Conservation (phyloP, 2,888 invertebrate species). For the Zygogramma bicolorata region DNA sequence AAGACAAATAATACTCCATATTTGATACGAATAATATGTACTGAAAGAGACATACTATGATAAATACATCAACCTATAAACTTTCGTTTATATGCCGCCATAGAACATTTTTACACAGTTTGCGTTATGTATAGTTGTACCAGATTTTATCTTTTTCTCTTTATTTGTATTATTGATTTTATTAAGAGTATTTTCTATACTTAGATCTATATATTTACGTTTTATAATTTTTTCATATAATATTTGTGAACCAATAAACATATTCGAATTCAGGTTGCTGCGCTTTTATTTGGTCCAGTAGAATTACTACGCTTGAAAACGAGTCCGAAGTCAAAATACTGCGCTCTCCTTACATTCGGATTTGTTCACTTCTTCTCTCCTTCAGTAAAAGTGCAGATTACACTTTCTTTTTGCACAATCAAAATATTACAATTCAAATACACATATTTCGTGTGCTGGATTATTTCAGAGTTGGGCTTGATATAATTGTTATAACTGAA, state of each 20-base stretch:
- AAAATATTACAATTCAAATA: no score
- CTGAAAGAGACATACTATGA: conserved; percentile 45
- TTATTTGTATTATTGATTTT: conserved; percentile 65
- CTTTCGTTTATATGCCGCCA: conserved; percentile 54
- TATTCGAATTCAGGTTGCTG: conserved; percentile 22
- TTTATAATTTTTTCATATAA: conserved; percentile 66
- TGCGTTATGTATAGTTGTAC: conserved; percentile 65
- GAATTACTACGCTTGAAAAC: no score
- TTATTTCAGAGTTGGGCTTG: no score
- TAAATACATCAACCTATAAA: conserved; percentile 30
- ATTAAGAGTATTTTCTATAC: conserved; percentile 65
- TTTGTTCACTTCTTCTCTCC: no score
- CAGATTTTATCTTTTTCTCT: conserved; percentile 65
- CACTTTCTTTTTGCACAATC: no score
- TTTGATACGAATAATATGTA: conserved; percentile 46
- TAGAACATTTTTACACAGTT: conserved; percentile 59
- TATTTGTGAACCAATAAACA: conserved; percentile 54
- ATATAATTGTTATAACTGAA: no score
- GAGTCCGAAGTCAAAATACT: no score
- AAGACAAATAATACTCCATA: conserved; percentile 47
- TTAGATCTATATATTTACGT: conserved; percentile 65
- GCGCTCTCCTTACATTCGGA: no score
- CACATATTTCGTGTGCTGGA: no score
- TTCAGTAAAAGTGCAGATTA: no score
- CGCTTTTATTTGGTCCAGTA: background rate